Evolutionary conservation across 1,140 invertebrate genomes (phyloP).

Genomic region (Orussus abietinus): DNA sequence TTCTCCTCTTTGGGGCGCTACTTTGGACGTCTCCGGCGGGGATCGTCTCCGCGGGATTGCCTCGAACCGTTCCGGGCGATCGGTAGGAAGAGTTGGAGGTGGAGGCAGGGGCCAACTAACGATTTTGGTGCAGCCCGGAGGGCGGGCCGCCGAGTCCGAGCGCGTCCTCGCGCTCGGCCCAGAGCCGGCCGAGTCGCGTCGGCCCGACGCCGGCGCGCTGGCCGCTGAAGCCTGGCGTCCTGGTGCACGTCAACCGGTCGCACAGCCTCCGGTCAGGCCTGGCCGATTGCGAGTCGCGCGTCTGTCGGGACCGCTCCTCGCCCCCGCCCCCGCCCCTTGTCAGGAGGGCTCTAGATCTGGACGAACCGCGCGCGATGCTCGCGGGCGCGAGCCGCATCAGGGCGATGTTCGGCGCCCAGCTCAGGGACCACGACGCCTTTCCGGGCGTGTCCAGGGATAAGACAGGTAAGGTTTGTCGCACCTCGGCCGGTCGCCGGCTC

Average conservation of each 20-base stretch:
- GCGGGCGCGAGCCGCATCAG: slow-evolving; percentile 47
- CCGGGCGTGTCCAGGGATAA: slow-evolving; percentile 50
- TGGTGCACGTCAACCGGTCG: slow-evolving; percentile 78
- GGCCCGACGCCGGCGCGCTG: slow-evolving; percentile 70
- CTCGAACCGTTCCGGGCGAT: no score
- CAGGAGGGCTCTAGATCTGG: background rate
- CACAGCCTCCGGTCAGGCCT: slow-evolving; percentile 56
- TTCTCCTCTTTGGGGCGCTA: no score
- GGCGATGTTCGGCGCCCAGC: slow-evolving; percentile 44
- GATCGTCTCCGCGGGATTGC: no score
- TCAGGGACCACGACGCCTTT: slow-evolving; percentile 43
- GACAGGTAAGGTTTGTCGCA: slow-evolving; percentile 39
- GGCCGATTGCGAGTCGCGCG: slow-evolving; percentile 21
- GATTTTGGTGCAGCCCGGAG: slow-evolving; percentile 46
- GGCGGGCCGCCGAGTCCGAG: slow-evolving; percentile 46
- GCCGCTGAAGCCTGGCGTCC: slow-evolving; percentile 82
- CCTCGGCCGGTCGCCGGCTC: background rate
- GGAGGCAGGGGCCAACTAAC: no score
- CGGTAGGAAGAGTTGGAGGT: no score
- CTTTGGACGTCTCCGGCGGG: no score
- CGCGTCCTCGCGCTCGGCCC: slow-evolving; percentile 40
- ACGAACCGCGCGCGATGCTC: no score
- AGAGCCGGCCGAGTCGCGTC: slow-evolving; percentile 41
- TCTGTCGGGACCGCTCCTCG: slow-evolving; percentile 21
- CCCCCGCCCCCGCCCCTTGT: background rate